Evolutionary conservation across 1,140 invertebrate species (phyloP).

Genomic region (Calosoma granatense): DNA sequence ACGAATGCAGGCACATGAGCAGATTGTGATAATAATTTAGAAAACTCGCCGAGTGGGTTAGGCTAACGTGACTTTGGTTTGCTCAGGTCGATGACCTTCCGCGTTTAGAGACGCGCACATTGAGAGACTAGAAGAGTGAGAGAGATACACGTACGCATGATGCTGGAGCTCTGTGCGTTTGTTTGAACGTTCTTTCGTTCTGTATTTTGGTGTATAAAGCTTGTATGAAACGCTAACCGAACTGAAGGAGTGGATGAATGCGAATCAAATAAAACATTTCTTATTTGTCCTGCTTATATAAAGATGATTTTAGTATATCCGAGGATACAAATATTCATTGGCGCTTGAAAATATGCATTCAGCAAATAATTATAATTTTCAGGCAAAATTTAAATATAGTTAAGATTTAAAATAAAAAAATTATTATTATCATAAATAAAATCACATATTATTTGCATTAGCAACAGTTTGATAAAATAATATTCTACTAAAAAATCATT

Average conservation of each 20-base stretch:
- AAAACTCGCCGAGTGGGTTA: not conserved
- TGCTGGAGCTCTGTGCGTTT: not conserved
- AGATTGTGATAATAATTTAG: not conserved
- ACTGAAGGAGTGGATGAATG: not conserved
- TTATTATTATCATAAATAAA: too few species aligned
- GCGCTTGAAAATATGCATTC: too few species aligned
- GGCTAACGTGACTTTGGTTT: not conserved
- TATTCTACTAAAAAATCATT: too few species aligned
- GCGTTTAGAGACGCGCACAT: not conserved
- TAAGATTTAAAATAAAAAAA: too few species aligned
- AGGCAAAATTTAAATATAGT: too few species aligned
- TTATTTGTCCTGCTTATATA: too few species aligned
- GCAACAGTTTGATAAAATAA: too few species aligned
- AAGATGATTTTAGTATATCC: too few species aligned
- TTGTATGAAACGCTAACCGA: not conserved
- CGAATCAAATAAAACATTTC: not conserved
- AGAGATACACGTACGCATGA: not conserved
- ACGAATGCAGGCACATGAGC: too few species aligned
- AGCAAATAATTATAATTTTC: too few species aligned
- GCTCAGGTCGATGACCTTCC: not conserved
- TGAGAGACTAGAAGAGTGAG: not conserved
- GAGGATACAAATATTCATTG: too few species aligned
- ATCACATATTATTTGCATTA: too few species aligned
- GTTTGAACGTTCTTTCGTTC: not conserved
- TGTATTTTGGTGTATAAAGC: slow-evolving; percentile 1